These are phyloP conservation scores for Drosophila nigricruria DNA, from an alignment of 2,888 invertebrate genomes.

Conservation along the genomic window DNA sequence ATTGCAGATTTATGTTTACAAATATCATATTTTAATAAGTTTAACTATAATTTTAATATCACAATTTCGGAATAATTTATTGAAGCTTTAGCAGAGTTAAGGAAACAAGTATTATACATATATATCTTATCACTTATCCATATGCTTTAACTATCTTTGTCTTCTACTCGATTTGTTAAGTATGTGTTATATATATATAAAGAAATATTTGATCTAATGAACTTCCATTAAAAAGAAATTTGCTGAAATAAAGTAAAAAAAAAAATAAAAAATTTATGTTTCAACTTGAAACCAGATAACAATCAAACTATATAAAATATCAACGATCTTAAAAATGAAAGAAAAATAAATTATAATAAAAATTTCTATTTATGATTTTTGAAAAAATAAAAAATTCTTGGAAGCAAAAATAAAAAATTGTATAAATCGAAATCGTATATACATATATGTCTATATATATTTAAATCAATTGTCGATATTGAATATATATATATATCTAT, in stretches of 20 bases:
- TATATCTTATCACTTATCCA: neutral
- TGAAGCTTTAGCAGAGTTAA: neutral
- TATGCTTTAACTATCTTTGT: neutral
- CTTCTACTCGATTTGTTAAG: conserved; percentile 6
- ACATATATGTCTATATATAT: conserved; percentile 45
- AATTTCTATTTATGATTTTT: neutral
- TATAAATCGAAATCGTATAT: conserved; percentile 35
- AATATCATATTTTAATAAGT: neutral
- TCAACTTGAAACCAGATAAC: conserved; percentile 2
- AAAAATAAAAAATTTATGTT: neutral
- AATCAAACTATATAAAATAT: conserved; percentile 10
- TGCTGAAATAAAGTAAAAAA: conserved; percentile 8
- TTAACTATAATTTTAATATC: neutral
- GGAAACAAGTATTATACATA: conserved; percentile 2
- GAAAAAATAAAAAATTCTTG: neutral
- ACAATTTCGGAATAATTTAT: neutral
- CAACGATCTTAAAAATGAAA: conserved; percentile 1
- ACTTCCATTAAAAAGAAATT: conserved; percentile 5
- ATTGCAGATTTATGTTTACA: neutral
- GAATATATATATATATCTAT: conserved; percentile 71
- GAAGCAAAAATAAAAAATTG: conserved; percentile 29
- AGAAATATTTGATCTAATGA: neutral
- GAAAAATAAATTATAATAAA: neutral
- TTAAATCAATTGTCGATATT: conserved; percentile 77
- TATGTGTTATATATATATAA: conserved; percentile 7